Base-by-base conservation (phyloP, 2,888 invertebrate species). In the Tenodera sinensis region DNA sequence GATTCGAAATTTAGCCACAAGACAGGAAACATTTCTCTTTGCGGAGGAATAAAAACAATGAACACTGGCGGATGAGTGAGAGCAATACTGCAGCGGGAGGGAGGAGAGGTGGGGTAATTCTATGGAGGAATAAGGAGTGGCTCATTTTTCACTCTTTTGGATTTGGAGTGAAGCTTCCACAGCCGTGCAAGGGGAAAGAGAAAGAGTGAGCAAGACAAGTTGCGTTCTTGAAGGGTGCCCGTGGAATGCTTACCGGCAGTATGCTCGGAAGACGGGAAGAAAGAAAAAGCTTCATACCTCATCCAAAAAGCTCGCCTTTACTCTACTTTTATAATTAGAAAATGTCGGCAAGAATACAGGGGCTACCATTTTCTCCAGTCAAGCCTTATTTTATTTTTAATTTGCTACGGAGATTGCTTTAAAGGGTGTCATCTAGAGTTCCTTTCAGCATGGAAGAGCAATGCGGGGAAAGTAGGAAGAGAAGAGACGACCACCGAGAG, bases 351-450 rank as follows among this genome's bases (percentile, higher is more conserved):
- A 87, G 87, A 87, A 82, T 87, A 87, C 87, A 27, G 9, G 82
- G 28, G 30, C 82, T 87, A 87, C 54, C 87, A 87, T 87, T 87
- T 87, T 87, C 81, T 87, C 87, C 87, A 87, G 87, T 87, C 87
- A 87, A 88, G 88, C 82, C 89, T 90, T 89, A 88, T 90, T 89
- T 90, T 90, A 89, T 90, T 90, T 90, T 90, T 90, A 90, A 90
- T 90, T 90, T 90, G 89, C 90, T 88, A 89, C 89, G 89, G 89
- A 89, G 88, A 89, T 88, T 89, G 89, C 89, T 88, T 90, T 89
- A 86, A 89, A 90, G 89, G 90, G 83, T 87, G 87, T 87, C 87
- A 87, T 87, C 87, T 83, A 83, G 82, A 88, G 30, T 88, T 89
- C 89, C 85, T 89, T 89, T 89, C 87, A 87, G 82, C 30, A 42